Conservation (phyloP, 2,113 vertebrate species). For the Arothron firmamentum region DNA sequence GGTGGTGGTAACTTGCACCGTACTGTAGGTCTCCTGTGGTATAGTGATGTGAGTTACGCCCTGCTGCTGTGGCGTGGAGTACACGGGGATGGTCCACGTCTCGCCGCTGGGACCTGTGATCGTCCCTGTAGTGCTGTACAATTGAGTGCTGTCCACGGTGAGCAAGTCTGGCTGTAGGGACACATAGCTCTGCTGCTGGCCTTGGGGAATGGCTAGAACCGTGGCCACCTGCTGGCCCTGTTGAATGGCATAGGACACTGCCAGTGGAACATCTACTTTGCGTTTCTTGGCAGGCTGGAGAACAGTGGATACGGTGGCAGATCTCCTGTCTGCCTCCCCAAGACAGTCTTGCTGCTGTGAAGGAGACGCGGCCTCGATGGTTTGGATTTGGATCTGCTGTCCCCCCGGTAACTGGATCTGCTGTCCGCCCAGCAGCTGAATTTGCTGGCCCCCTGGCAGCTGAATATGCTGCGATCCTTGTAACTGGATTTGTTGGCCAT, state of each 20-base stretch:
- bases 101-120: constrained; percentile 97
- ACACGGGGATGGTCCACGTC: constrained; percentile 99
- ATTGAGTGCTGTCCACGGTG: constrained; percentile 96
- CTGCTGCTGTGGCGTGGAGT: constrained; percentile 93
- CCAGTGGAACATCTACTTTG: constrained; percentile 95
- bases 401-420: constrained; percentile 67
- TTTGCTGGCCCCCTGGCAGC: constrained; percentile 74
- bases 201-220: constrained; percentile 94
- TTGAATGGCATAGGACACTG: constrained; percentile 93
- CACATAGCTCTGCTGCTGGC: constrained; percentile 96
- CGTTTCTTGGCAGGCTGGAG: constrained; percentile 98
- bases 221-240: constrained; percentile 94
- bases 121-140: constrained; percentile 96
- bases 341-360: constrained; percentile 85
- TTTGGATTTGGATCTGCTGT: constrained; percentile 97
- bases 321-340: constrained; percentile 85
- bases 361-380: constrained; percentile 88
- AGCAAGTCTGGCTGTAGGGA: constrained; percentile 95
- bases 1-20: constrained; percentile 86
- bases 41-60: constrained; percentile 96
- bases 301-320: constrained; percentile 80
- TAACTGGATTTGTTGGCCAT: constrained; percentile 63
- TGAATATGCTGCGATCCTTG: constrained; percentile 75
- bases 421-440: constrained; percentile 52
- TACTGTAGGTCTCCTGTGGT: constrained; percentile 94